Conservation (phyloP, 2,113 vertebrate genomes). For the Osmerus eperlanus region DNA sequence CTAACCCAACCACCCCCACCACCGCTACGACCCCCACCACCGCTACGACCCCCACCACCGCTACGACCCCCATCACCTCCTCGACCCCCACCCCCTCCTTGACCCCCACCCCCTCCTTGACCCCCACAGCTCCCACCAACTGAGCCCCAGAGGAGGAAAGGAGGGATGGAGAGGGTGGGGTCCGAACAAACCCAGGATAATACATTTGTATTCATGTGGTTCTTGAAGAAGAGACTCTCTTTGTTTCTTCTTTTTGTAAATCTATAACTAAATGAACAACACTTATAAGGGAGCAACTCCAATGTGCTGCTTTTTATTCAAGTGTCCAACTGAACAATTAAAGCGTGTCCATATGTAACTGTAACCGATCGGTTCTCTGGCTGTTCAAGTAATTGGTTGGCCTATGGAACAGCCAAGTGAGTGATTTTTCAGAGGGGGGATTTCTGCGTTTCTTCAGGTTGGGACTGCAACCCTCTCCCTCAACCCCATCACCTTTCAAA, state of each 20-base stretch:
- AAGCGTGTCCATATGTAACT: neutral
- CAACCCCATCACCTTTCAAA: neutral
- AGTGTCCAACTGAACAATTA: conserved; percentile 6
- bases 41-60: neutral
- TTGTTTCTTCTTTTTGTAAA: neutral
- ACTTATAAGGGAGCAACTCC: conserved; percentile 36
- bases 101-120: neutral
- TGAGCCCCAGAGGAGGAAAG: neutral
- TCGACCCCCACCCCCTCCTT: too few relatives aligned
- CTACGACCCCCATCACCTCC: neutral
- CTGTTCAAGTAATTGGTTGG: too few relatives aligned
- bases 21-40: conserved; percentile 1
- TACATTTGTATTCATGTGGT: neutral
- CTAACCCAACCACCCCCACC: conserved; percentile 8
- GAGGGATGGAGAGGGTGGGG: neutral
- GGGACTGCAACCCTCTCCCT: neutral
- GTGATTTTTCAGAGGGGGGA: too few relatives aligned
- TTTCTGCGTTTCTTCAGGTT: neutral
- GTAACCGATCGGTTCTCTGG: too few relatives aligned
- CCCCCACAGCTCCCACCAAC: conserved; percentile 42
- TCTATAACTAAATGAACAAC: neutral
- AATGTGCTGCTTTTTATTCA: conserved; percentile 50
- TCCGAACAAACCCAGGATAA: neutral
- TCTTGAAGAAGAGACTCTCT: neutral
- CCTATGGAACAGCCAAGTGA: too few relatives aligned